These are phyloP conservation scores for Tholera decimalis DNA, from an alignment of 2,888 invertebrate genomes.

Conservation along the genomic window DNA sequence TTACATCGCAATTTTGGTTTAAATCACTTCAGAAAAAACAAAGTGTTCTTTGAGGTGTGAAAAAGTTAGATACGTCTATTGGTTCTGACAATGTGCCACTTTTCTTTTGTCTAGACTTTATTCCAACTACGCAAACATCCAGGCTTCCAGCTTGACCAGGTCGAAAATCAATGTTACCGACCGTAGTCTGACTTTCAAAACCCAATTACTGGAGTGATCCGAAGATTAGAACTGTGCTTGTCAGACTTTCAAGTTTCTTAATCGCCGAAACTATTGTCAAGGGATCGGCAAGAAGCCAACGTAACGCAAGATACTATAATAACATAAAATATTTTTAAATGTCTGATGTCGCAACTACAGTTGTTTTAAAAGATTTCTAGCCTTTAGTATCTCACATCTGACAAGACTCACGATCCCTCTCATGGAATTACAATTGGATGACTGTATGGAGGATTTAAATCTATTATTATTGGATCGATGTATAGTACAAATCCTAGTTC, in stretches of 20 bases:
- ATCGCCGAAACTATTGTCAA: not conserved
- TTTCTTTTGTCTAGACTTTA: not conserved
- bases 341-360: not conserved
- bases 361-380: not conserved
- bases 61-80: conserved; percentile 14
- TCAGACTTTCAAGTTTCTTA: conserved; percentile 20
- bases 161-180: conserved; percentile 16
- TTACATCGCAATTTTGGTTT: conserved; percentile 36
- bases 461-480: not conserved
- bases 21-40: conserved; percentile 31
- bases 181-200: conserved; percentile 31
- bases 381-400: not conserved
- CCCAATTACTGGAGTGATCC: conserved; percentile 17
- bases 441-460: not conserved
- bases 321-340: no score
- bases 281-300: not conserved
- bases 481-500: not conserved
- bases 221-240: conserved; percentile 12
- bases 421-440: not conserved
- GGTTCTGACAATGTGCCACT: not conserved
- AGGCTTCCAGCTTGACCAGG: not conserved
- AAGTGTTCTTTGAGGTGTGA: conserved; percentile 8
- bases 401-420: not conserved
- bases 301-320: no score
- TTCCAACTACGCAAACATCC: not conserved